Conservation (phyloP, 2,113 vertebrate genomes). For the Ictalurus furcatus region DNA sequence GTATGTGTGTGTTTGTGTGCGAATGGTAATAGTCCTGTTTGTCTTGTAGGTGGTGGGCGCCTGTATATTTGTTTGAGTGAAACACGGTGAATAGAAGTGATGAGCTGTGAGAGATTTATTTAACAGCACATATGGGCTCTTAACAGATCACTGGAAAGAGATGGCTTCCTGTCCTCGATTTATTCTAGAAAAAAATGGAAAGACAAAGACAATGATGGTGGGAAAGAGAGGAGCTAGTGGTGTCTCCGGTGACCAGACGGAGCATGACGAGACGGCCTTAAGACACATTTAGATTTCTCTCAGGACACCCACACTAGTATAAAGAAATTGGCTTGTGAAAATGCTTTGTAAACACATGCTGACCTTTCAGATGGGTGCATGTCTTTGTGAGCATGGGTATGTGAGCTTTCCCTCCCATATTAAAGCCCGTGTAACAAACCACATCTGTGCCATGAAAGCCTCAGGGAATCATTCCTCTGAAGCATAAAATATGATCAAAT, state of each 20-base stretch:
- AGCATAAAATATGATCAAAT: conserved; percentile 15
- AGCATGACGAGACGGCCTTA: conserved; percentile 1
- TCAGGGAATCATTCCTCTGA: conserved; percentile 18
- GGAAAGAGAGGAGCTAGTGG: neutral
- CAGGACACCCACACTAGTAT: neutral
- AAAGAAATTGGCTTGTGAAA: conserved; percentile 17
- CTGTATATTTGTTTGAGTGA: conserved; percentile 38
- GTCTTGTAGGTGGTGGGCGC: conserved; percentile 13
- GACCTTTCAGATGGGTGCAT: conserved; percentile 15
- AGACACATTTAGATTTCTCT: neutral
- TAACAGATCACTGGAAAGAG: conserved; percentile 36
- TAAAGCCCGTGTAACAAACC: conserved; percentile 21
- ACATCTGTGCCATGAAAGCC: conserved; percentile 21
- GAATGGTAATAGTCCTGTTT: conserved; percentile 2
- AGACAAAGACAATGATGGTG: conserved; percentile 19
- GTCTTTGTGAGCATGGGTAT: neutral
- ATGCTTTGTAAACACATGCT: conserved; percentile 25
- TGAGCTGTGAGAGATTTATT: conserved; percentile 39
- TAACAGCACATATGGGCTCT: conserved; percentile 34
- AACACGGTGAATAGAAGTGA: conserved; percentile 6
- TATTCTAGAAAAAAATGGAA: neutral
- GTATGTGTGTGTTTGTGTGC: neutral
- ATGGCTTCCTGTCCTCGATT: conserved; percentile 28
- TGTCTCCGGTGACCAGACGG: conserved; percentile 17
- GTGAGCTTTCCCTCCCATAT: conserved; percentile 21